Conservation (phyloP, 2,888 invertebrate species). For the Rhagonycha fulva region DNA sequence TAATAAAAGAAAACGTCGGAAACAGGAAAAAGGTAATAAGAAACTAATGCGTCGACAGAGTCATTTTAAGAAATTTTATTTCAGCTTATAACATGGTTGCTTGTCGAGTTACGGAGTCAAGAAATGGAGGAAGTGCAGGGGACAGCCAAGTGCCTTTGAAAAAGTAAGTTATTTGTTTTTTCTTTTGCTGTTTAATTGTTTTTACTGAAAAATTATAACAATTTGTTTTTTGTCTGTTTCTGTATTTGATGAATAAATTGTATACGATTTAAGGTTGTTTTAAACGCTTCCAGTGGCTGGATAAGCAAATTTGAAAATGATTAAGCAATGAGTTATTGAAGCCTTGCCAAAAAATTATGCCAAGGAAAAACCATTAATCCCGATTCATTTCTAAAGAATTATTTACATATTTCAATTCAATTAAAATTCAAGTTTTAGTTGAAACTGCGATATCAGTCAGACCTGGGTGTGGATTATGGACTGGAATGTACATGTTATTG, state of each 20-base stretch:
- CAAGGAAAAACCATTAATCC: not conserved
- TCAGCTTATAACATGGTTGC: conserved; percentile 98
- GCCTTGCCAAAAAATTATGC: not conserved
- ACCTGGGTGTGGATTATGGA: too few species aligned
- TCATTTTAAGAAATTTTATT: conserved; percentile 53
- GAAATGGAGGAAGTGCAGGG: conserved; percentile 80
- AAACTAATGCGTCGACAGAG: not conserved
- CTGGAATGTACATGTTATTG: too few species aligned
- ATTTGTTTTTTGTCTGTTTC: not conserved
- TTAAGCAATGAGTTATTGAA: not conserved
- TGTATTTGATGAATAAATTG: not conserved
- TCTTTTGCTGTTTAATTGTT: not conserved
- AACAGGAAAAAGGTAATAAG: conserved; percentile 91
- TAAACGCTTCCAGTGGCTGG: not conserved
- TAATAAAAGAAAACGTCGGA: conserved; percentile 94
- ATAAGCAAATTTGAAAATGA: not conserved
- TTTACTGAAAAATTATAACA: not conserved
- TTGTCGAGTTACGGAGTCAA: conserved; percentile 91
- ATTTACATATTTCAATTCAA: not conserved
- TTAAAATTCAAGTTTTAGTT: too few species aligned
- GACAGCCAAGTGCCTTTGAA: conserved; percentile 98
- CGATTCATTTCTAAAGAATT: not conserved
- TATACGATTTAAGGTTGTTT: not conserved
- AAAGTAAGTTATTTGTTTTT: conserved; percentile 73
- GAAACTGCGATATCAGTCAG: too few species aligned